A percentile compares a stretch with the other conserved stretches of the same genome.
phyloP scores from a whole-genome alignment of 2,888 invertebrate species.

The Andrena dorsata region DNA sequence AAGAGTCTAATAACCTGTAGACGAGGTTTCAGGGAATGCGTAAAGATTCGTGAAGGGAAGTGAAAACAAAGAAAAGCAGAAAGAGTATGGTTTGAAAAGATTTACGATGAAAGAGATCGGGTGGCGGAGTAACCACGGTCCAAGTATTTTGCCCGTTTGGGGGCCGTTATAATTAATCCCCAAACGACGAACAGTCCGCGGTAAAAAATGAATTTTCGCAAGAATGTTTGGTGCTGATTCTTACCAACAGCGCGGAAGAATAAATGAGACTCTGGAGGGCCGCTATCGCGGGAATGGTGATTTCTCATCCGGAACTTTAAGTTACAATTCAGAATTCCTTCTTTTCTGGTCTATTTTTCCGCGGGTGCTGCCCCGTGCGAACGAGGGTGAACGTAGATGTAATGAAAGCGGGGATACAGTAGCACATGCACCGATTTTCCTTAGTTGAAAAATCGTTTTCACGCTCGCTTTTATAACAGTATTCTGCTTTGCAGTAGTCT shows the following conservation, averaged over 20 bases:
- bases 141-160: slow-evolving; percentile 36
- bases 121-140: slow-evolving; percentile 12
- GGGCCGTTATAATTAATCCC: slow-evolving; percentile 61
- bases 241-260: slow-evolving; percentile 57
- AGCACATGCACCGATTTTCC: neutral
- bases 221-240: slow-evolving; percentile 59
- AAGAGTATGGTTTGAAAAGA: slow-evolving; percentile 12
- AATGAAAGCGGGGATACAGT: neutral
- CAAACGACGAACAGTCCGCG: slow-evolving; percentile 33
- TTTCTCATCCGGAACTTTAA: slow-evolving; percentile 42
- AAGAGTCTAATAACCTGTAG: neutral
- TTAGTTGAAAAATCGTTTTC: neutral
- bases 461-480: no score
- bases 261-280: slow-evolving; percentile 57
- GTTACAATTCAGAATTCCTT: slow-evolving; percentile 36
- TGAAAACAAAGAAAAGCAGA: neutral
- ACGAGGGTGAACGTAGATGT: neutral
- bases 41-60: neutral
- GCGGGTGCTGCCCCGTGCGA: neutral
- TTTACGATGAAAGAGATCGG: slow-evolving; percentile 23
- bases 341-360: neutral
- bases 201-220: slow-evolving; percentile 39
- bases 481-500: no score
- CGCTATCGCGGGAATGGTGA: slow-evolving; percentile 27
- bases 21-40: neutral